Evolutionary conservation across 2,888 invertebrate species (phyloP).

Genomic region (Andrena bucephala): DNA sequence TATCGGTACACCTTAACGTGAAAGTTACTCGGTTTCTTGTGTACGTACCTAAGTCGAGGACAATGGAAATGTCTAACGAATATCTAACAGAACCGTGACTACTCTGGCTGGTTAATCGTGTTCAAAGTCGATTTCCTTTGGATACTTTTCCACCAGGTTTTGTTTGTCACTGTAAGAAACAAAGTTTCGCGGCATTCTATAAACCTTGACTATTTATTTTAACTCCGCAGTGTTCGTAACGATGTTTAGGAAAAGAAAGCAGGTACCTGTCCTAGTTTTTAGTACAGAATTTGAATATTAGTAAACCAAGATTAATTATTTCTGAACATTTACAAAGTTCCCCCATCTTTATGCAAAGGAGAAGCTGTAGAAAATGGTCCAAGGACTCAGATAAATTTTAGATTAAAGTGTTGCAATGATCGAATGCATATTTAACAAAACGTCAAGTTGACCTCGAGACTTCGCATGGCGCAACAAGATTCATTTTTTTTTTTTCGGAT

Average conservation of each 20-base stretch:
- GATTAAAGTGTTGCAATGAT: no score
- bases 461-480: not conserved
- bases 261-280: no score
- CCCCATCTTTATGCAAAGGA: not conserved
- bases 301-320: not conserved
- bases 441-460: no score
- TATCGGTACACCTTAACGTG: constrained; percentile 17
- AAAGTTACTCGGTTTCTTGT: constrained; percentile 45
- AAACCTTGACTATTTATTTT: no score
- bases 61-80: constrained; percentile 7
- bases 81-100: not conserved
- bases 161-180: not conserved
- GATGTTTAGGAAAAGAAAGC: no score
- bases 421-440: no score
- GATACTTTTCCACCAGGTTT: not conserved
- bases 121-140: not conserved
- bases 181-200: no score
- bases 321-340: not conserved
- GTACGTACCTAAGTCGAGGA: not conserved
- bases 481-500: not conserved
- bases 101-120: not conserved
- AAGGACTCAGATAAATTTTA: not conserved
- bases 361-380: not conserved
- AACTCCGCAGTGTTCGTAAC: no score
- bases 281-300: no score